These are phyloP conservation scores for Lepidocyrtinus sp. DNA, from an alignment of 2,888 invertebrate genomes.

Conservation along the genomic window DNA sequence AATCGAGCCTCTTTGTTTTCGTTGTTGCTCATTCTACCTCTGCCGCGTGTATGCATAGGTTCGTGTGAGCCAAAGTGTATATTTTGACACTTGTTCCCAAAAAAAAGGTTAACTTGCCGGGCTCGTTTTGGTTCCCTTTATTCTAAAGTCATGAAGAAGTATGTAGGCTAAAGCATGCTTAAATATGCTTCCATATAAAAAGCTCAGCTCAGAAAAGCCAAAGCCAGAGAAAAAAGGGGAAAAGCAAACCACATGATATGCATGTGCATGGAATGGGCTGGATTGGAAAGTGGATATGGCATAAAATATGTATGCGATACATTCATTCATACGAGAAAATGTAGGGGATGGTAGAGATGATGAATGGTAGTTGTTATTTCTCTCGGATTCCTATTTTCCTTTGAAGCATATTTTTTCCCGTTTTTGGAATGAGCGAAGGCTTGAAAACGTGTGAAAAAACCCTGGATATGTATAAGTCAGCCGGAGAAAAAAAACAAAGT, in stretches of 20 bases:
- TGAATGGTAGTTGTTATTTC: conserved; percentile 55
- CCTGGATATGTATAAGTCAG: neutral
- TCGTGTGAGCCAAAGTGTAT: conserved; percentile 20
- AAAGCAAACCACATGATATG: conserved; percentile 42
- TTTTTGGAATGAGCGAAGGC: conserved; percentile 1
- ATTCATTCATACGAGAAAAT: neutral
- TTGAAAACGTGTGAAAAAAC: neutral
- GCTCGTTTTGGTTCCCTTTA: too few species aligned
- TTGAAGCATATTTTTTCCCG: conserved; percentile 35
- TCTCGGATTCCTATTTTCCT: conserved; percentile 29
- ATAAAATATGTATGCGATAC: neutral
- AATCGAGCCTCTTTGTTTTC: neutral
- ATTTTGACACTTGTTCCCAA: conserved; percentile 58
- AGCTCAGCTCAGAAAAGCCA: neutral
- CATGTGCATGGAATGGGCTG: conserved; percentile 11
- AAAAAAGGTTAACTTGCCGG: conserved; percentile 59
- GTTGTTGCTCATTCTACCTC: neutral
- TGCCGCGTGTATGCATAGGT: conserved; percentile 2
- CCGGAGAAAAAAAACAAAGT: conserved; percentile 32
- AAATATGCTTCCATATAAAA: too few species aligned
- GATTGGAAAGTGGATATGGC: conserved; percentile 23
- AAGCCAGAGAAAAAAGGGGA: conserved; percentile 10
- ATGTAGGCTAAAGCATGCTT: too few species aligned
- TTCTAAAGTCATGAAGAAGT: neutral
- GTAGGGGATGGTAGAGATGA: conserved; percentile 46